Conservation (phyloP, 2,113 vertebrate genomes). For the Climacteris rufus region DNA sequence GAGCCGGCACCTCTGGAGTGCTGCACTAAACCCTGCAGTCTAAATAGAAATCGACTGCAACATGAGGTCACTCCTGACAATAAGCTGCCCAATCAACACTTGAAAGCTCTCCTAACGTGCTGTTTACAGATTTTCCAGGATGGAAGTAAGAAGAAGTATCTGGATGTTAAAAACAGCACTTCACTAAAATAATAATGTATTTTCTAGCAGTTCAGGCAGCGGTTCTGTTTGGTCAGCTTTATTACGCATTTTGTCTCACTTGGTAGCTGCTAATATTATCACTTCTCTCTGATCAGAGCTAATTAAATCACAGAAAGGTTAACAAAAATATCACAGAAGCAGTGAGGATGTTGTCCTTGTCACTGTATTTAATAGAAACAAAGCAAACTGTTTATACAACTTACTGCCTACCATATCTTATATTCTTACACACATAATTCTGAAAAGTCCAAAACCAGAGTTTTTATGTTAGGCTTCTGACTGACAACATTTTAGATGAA, state of each 20-base stretch:
- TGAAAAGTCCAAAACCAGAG: neutral
- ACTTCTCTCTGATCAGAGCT: neutral
- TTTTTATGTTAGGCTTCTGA: neutral
- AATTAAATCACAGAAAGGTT: neutral
- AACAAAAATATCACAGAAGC: neutral
- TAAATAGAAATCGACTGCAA: constrained; percentile 70
- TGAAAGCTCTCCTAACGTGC: constrained; percentile 28
- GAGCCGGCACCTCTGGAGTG: constrained; percentile 74
- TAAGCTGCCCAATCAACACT: constrained; percentile 66
- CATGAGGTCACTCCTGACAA: constrained; percentile 72
- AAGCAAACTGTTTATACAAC: neutral
- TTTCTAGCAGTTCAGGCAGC: neutral
- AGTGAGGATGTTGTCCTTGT: neutral
- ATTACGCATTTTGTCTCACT: neutral
- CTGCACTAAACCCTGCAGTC: constrained; percentile 82
- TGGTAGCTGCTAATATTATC: neutral
- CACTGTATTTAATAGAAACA: neutral
- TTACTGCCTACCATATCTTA: neutral
- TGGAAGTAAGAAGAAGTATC: neutral
- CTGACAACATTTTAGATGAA: neutral
- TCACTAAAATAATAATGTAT: neutral
- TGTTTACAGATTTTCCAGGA: constrained; percentile 1
- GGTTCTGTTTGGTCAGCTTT: neutral
- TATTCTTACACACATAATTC: neutral
- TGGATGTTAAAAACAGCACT: neutral